phyloP scores from a whole-genome alignment of 2,888 invertebrate species.

The Zygogramma bicolorata region DNA sequence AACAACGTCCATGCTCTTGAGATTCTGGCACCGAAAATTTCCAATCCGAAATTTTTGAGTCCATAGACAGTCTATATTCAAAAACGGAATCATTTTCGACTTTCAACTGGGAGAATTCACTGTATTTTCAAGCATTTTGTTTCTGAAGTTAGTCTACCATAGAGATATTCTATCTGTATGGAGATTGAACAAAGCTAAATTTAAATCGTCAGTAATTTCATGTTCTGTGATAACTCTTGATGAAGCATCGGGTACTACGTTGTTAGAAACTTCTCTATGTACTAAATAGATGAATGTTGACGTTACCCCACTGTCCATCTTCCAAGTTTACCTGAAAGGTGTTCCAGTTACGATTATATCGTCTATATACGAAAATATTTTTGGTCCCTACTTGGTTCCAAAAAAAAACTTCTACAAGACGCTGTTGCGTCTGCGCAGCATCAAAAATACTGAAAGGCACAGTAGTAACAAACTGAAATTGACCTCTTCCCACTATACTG shows the following conservation, averaged over 20 bases:
- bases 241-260: conserved; percentile 6
- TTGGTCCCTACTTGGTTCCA: too few species aligned
- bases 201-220: background rate
- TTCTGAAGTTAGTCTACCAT: background rate
- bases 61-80: background rate
- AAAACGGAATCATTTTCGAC: background rate
- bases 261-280: background rate
- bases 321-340: conserved; percentile 1
- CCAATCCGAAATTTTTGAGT: background rate
- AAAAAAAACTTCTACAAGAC: background rate
- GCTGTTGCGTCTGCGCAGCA: background rate
- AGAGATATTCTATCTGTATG: background rate
- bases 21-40: background rate
- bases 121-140: background rate
- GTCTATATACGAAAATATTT: too few species aligned
- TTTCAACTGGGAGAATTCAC: background rate
- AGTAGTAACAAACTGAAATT: conserved; percentile 5
- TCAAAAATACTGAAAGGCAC: conserved; percentile 11
- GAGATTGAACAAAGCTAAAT: background rate
- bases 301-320: conserved; percentile 10
- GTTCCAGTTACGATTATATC: background rate
- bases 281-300: conserved; percentile 3
- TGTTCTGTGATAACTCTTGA: background rate
- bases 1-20: background rate
- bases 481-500: background rate